phyloP scores from a whole-genome alignment of 2,888 invertebrate species.

The Xanthia icteritia region DNA sequence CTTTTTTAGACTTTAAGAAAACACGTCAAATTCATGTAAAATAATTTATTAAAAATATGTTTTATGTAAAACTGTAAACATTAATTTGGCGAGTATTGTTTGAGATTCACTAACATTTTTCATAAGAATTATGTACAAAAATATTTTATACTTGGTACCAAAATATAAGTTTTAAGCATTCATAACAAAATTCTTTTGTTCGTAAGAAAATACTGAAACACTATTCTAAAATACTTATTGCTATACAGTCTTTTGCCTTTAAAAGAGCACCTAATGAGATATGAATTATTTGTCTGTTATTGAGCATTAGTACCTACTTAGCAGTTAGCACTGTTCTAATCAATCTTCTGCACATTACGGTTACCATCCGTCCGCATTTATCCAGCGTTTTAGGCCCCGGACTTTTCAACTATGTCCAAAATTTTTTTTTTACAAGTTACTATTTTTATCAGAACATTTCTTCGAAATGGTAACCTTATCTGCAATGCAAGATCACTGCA shows the following conservation, averaged over 20 bases:
- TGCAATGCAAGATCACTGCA: background rate
- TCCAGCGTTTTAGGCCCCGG: background rate
- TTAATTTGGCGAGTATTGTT: slow-evolving; percentile 45
- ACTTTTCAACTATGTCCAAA: background rate
- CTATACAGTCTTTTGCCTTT: slow-evolving; percentile 52
- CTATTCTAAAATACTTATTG: slow-evolving; percentile 31
- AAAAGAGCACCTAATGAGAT: slow-evolving; percentile 37
- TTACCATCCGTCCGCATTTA: background rate
- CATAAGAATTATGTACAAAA: slow-evolving; percentile 36
- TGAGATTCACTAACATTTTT: slow-evolving; percentile 47
- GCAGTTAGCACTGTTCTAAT: background rate
- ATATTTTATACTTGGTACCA: slow-evolving; percentile 22
- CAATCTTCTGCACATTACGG: background rate
- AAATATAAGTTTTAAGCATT: slow-evolving; percentile 12
- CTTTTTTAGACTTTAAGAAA: slow-evolving; percentile 20
- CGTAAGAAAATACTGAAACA: slow-evolving; percentile 25
- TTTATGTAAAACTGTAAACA: slow-evolving; percentile 31
- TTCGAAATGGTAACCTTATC: background rate
- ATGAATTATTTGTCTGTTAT: background rate
- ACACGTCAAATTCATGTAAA: slow-evolving; percentile 25
- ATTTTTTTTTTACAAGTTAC: background rate
- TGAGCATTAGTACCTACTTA: slow-evolving; percentile 3
- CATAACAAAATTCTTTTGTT: slow-evolving; percentile 1
- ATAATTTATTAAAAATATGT: slow-evolving; percentile 46
- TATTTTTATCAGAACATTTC: background rate